Conservation (phyloP, 2,888 invertebrate genomes). For the Sylvicola fuscatus region DNA sequence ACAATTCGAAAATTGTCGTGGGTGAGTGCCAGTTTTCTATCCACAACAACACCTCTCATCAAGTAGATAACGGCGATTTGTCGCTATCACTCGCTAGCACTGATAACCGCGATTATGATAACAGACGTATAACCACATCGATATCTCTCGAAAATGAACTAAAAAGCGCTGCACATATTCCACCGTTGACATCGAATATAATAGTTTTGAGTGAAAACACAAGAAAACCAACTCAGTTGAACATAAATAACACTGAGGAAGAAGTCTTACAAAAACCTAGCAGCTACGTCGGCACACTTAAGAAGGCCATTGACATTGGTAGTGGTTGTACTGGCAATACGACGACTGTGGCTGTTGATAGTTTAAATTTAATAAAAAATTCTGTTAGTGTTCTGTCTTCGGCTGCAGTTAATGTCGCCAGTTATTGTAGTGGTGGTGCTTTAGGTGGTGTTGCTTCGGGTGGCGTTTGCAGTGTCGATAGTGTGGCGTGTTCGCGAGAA, state of each 20-base stretch:
- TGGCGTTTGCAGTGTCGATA: constrained; percentile 14
- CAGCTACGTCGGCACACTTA: background rate
- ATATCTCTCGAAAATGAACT: no score
- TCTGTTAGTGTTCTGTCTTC: background rate
- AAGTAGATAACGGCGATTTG: no score
- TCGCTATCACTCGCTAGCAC: no score
- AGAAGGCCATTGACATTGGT: constrained; percentile 8
- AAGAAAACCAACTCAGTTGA: no score
- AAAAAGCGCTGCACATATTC: no score
- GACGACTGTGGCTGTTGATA: constrained; percentile 2
- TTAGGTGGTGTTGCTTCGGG: constrained; percentile 9
- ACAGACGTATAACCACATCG: no score
- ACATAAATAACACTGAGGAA: background rate
- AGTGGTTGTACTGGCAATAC: constrained; percentile 5
- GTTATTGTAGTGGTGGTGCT: background rate
- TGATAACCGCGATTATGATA: no score
- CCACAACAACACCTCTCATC: no score
- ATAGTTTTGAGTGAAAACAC: no score
- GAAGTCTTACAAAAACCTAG: background rate
- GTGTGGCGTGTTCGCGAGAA: constrained; percentile 13
- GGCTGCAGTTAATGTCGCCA: constrained; percentile 4
- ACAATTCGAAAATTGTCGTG: no score
- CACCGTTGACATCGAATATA: no score
- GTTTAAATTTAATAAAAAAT: background rate
- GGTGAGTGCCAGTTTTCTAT: no score